Percentiles rank a stretch among this genome's conserved stretches.
phyloP scores from a whole-genome alignment of 2,888 invertebrate species.

The Philereme transversata region DNA sequence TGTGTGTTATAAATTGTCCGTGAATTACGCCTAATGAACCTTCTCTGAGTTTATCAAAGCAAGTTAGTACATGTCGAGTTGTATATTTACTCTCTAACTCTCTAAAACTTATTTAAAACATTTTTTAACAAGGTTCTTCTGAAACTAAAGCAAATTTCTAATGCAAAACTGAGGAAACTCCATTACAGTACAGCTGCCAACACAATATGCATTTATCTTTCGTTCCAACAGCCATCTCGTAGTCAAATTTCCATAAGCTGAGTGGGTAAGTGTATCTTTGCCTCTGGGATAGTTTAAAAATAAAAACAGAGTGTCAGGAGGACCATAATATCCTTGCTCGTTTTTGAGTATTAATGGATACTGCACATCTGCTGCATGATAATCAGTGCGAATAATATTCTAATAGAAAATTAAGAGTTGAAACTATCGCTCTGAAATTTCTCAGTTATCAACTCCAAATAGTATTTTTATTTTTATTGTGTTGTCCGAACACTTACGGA shows the following conservation, averaged over 20 bases:
- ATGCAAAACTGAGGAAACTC: slow-evolving; percentile 34
- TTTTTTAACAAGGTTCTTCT: slow-evolving; percentile 8
- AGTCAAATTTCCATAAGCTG: slow-evolving; percentile 37
- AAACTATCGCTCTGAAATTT: too few species aligned
- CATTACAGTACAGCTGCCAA: slow-evolving; percentile 32
- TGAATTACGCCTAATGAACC: too few species aligned
- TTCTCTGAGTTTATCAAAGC: too few species aligned
- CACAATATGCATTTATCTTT: slow-evolving; percentile 38
- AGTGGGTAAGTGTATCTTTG: slow-evolving; percentile 29
- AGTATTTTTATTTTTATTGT: too few species aligned
- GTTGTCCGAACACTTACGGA: too few species aligned
- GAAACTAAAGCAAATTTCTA: slow-evolving; percentile 27
- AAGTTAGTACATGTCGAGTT: too few species aligned
- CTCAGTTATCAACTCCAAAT: too few species aligned
- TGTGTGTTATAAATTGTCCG: too few species aligned
- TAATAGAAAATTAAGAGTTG: too few species aligned
- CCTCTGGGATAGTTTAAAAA: slow-evolving; percentile 16
- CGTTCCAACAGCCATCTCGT: slow-evolving; percentile 36
- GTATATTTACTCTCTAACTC: neutral
- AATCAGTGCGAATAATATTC: too few species aligned
- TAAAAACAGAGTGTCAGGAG: slow-evolving; percentile 12
- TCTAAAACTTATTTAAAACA: neutral
- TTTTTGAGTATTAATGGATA: neutral
- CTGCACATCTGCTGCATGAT: neutral
- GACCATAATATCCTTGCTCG: neutral